Evolutionary conservation across 2,113 vertebrate species (phyloP), one percentile per base, ranked within the genome.

Genomic region (Pollimyrus isidori): DNA sequence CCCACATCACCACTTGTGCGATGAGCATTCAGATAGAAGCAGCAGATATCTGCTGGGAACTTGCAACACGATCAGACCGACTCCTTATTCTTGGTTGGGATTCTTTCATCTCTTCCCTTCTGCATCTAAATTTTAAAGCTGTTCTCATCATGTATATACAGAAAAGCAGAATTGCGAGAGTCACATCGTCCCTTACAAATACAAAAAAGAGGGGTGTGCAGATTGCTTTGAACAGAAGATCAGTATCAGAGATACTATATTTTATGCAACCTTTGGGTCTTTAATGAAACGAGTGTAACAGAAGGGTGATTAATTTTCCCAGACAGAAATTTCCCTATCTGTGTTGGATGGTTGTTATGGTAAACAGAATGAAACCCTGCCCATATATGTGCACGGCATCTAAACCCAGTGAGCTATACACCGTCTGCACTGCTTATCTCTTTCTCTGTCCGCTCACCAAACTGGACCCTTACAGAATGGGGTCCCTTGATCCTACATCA

Each of bases 401-500:
- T 10, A 19, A 69, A 69, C 9, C 62, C 26, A 26, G 3, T 10
- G 62, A 30, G 62, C 62, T 26, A 26, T 26, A 69, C 62, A 69
- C 26, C 11, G 23, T 7, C 7, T 7, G 23, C 23, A 56, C 7
- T 56, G 53, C 53, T 21, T 21, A 56, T 26, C 58, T 26, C 58
- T 6, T 39, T 30, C 13, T 39, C 30, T 39, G 30, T 76, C 30
- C 11, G 30, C 65, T 30, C 65, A 13, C 65, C 65, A 26, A 30
- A 4, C 10, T 30, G 3, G 65, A 4, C 26, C 65, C n/a, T 4
- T 73, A 11, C 26, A 73, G n/a, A 73, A 35, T 3, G 52, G 26
- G 65, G n/a, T 30, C 65, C 65, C 65, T 73, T 30, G 23, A 7
- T n/a, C n/a, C n/a, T n/a, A n/a, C n/a, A n/a, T 94, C 95, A 94